These are phyloP conservation scores for Phaethon lepturus DNA, from an alignment of 2,113 vertebrate genomes.

Conservation along the genomic window DNA sequence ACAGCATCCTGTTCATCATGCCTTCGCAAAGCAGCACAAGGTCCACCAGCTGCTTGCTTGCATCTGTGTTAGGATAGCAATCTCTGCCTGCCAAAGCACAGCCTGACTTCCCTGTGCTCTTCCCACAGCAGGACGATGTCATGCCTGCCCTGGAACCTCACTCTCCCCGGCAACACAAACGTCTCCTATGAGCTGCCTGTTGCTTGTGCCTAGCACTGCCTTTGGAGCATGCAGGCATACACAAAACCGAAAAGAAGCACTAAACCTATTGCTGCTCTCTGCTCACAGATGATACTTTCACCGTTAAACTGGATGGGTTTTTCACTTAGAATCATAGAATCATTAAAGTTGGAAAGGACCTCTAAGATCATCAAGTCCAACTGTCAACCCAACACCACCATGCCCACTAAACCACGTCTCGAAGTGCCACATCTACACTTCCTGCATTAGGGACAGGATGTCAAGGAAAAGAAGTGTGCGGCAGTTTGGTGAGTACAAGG, in stretches of 20 bases:
- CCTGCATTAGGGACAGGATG: neutral
- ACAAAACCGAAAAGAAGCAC: neutral
- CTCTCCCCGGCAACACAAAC: slow-evolving; percentile 13
- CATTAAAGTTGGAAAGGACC: no score
- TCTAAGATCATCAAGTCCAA: no score
- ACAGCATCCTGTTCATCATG: neutral
- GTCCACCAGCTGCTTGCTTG: neutral
- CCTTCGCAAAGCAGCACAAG: neutral
- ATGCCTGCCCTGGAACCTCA: slow-evolving; percentile 70
- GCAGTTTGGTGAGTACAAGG: neutral
- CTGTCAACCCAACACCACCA: no score
- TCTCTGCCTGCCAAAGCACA: neutral
- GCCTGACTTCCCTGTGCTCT: slow-evolving; percentile 29
- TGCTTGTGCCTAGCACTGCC: slow-evolving; percentile 34
- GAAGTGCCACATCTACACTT: neutral
- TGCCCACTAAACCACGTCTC: no score
- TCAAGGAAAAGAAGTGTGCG: neutral
- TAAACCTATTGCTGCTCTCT: neutral
- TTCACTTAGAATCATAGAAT: neutral
- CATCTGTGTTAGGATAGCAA: neutral
- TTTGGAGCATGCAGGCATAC: neutral
- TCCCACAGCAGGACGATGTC: slow-evolving; percentile 61
- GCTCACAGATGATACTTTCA: neutral
- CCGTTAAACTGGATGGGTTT: neutral
- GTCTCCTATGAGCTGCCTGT: slow-evolving; percentile 4